Evolutionary conservation across 2,888 invertebrate genomes (phyloP).

Genomic region (Syrista parreyssii): DNA sequence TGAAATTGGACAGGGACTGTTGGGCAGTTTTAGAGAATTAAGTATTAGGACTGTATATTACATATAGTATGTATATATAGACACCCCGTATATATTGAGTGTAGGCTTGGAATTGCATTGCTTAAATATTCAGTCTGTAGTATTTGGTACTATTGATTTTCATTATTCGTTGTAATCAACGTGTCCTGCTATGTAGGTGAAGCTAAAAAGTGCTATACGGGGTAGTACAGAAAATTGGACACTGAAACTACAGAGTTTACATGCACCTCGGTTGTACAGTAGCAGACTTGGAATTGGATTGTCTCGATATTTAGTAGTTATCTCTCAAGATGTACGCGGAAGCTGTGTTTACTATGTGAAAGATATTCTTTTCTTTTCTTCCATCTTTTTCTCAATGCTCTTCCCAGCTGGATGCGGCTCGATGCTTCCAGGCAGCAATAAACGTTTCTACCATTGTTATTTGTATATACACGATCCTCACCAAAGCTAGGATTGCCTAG

Average conservation of each 20-base stretch:
- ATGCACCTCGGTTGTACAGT: not conserved
- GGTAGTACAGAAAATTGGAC: no score
- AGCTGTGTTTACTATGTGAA: not conserved
- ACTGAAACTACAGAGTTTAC: not conserved
- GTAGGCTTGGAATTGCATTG: not conserved
- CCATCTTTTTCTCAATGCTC: not conserved
- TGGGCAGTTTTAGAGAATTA: not conserved
- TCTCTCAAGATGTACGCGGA: not conserved
- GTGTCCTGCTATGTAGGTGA: no score
- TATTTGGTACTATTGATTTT: not conserved
- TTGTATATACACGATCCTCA: not conserved
- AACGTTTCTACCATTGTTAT: not conserved
- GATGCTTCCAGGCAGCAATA: not conserved
- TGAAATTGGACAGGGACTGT: not conserved
- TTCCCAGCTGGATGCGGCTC: not conserved
- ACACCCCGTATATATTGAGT: no score
- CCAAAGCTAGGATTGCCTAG: slow-evolving; percentile 9
- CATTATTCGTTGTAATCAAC: no score
- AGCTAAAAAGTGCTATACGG: no score
- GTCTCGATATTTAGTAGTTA: not conserved
- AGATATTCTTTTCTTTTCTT: not conserved
- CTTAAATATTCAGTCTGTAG: not conserved
- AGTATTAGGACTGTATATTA: not conserved
- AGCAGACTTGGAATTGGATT: not conserved
- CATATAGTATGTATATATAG: no score